phyloP scores from a whole-genome alignment of 1,140 invertebrate species.

The Leptinotarsa texana region DNA sequence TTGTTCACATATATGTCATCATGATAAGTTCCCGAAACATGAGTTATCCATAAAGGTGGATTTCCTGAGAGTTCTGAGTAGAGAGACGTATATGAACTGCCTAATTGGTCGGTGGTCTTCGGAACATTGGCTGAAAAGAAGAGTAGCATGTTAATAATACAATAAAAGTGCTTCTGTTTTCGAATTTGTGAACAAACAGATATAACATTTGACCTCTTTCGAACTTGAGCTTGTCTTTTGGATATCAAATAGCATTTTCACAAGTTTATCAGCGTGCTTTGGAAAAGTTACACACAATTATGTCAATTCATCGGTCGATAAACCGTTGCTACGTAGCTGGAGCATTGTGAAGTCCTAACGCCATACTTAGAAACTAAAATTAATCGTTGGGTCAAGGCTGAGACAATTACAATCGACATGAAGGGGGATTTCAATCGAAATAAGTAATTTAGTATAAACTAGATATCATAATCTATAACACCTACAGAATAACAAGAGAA shows the following conservation, averaged over 20 bases:
- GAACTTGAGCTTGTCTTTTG: neutral
- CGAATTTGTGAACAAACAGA: neutral
- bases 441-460: too few relatives aligned
- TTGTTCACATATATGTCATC: constrained; percentile 82
- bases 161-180: neutral
- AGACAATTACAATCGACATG: too few relatives aligned
- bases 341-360: too few relatives aligned
- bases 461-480: too few relatives aligned
- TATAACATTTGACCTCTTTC: too few relatives aligned
- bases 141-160: neutral
- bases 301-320: too few relatives aligned
- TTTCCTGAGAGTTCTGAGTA: constrained; percentile 77
- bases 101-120: constrained; percentile 68
- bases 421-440: too few relatives aligned
- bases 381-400: too few relatives aligned
- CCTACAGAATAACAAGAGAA: too few relatives aligned
- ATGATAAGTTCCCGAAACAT: constrained; percentile 60
- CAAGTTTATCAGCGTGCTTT: neutral
- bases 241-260: neutral
- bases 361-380: too few relatives aligned
- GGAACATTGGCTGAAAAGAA: constrained; percentile 70
- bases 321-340: too few relatives aligned
- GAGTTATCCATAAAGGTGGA: constrained; percentile 79
- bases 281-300: neutral
- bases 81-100: constrained; percentile 61